Evolutionary conservation across 2,113 vertebrate genomes (phyloP).

Genomic region (Myotis yumanensis): DNA sequence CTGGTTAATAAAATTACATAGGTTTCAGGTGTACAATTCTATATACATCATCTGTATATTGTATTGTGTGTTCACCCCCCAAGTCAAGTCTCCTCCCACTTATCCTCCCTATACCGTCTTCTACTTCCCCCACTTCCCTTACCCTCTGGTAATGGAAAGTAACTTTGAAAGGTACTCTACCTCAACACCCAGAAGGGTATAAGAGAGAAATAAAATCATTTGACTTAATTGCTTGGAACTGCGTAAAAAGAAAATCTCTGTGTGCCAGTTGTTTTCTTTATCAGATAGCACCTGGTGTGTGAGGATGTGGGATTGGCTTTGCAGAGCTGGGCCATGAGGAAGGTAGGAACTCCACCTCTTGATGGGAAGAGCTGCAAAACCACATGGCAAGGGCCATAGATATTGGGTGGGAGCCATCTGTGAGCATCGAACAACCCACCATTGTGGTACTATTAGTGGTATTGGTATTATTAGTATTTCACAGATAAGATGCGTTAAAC

Average conservation of each 20-base stretch:
- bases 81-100: not conserved
- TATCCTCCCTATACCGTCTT: not conserved
- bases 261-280: not conserved
- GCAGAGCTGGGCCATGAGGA: not conserved
- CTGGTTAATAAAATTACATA: not conserved
- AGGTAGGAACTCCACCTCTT: not conserved
- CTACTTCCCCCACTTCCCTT: not conserved
- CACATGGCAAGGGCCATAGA: not conserved
- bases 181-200: not conserved
- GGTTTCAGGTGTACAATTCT: not conserved
- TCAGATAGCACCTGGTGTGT: not conserved
- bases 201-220: not conserved
- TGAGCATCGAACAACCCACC: not conserved
- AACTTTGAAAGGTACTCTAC: not conserved
- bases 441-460: not conserved
- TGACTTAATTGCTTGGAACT: not conserved
- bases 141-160: not conserved
- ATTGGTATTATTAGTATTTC: not conserved
- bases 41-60: not conserved
- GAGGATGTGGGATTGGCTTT: not conserved
- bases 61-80: not conserved
- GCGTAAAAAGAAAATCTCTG: not conserved
- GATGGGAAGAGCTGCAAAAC: not conserved
- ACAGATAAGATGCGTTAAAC: not conserved
- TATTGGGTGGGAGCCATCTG: not conserved